Evolutionary conservation across 2,888 invertebrate genomes (phyloP), one percentile per base, ranked within the genome.

Genomic region (Kryphioiulus occultus): DNA sequence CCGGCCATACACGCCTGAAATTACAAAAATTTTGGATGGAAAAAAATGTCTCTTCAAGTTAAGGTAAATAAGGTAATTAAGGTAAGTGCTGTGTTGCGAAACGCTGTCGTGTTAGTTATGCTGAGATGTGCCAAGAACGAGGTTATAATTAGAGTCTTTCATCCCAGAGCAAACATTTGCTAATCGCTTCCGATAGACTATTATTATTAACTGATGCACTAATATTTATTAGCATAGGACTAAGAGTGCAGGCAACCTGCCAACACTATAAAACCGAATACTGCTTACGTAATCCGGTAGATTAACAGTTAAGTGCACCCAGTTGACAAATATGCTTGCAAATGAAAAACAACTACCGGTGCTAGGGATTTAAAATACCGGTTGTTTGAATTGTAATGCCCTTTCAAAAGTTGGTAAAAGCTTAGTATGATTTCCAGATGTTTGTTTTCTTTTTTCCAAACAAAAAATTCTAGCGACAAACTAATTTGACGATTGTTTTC

Each of bases 1-100:
- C 53, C 85, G 1, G 87, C 87, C 87, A 87, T 87, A 32, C 87
- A 87, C 42, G 87, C 87, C 87, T 87, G 53, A 59, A 59, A 35
- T 78, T 68, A 19, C 10, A 30, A 12, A 42, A 30, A 42, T 39
- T 39, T 17, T 47, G 7, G 10, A n/a, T n/a, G n/a, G n/a, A n/a
- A n/a, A n/a, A n/a, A n/a, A n/a, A n/a, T n/a, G n/a, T n/a, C n/a
- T n/a, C n/a, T n/a, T n/a, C n/a, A n/a, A n/a, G n/a, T n/a, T n/a
- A 39, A 39, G 5, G 39, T 9, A 10, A 68, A 68, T 3, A 10
- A 3, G 10, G 10, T n/a, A 22, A n/a, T 22, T 68, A 68, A 3
- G 12, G 26, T 10, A 26, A 7, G 12, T 68, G 3, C 68, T 7
- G n/a, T 68, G n/a, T 68, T 22, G 68, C n/a, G n/a, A 17, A 47